These are phyloP conservation scores for Ciconia stormi DNA, from an alignment of 2,113 vertebrate genomes.

Conservation along the genomic window DNA sequence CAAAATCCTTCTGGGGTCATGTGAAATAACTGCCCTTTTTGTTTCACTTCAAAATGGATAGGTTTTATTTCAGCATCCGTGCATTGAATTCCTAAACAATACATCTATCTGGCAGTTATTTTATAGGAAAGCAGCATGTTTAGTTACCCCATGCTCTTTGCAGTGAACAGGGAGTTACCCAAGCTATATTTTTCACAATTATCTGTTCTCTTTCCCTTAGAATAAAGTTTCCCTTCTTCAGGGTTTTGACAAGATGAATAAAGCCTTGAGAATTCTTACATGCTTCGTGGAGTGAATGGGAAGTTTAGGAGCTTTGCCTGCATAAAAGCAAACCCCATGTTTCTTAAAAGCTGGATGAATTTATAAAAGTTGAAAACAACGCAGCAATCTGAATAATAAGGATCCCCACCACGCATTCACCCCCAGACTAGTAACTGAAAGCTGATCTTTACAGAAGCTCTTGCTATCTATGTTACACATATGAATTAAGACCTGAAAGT, in stretches of 20 bases:
- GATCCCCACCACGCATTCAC: background rate
- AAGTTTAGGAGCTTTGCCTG: background rate
- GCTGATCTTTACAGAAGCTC: background rate
- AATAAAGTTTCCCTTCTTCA: background rate
- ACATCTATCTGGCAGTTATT: background rate
- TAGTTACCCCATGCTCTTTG: background rate
- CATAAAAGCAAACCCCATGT: background rate
- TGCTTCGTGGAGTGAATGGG: background rate
- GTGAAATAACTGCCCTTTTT: constrained; percentile 33
- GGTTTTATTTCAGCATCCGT: constrained; percentile 15
- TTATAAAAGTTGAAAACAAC: background rate
- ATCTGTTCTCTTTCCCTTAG: background rate
- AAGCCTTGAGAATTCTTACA: background rate
- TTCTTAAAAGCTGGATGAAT: background rate
- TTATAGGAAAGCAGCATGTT: constrained; percentile 31
- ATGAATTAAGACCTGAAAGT: background rate
- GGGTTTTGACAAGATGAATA: constrained; percentile 16
- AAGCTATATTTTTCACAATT: constrained; percentile 24
- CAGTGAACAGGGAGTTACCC: background rate
- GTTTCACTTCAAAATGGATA: background rate
- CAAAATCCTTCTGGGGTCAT: background rate
- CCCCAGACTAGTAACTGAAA: background rate
- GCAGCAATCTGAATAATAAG: background rate
- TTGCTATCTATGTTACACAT: background rate
- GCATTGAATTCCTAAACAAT: constrained; percentile 24